A percentile compares a stretch with the other conserved stretches of the same genome.
Evolutionary conservation across 1,140 invertebrate species (phyloP).

Genomic region (Dreissena rostriformis): DNA sequence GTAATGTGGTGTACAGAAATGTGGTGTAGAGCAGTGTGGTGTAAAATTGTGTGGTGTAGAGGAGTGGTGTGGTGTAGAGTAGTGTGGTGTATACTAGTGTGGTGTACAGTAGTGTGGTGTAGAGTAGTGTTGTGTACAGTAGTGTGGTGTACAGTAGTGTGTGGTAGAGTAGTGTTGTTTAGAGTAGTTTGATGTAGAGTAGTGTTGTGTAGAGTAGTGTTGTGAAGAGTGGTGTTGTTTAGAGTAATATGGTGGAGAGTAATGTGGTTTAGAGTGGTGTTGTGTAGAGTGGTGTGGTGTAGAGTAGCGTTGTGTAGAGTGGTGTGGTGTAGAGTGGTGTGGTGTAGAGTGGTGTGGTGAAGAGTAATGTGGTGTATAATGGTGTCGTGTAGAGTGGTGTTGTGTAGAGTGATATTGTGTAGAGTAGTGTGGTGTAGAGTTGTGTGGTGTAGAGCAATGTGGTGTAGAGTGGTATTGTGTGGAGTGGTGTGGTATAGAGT

Average conservation of each 20-base stretch:
- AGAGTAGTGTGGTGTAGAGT: no score
- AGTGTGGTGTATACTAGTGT: slow-evolving; percentile 27
- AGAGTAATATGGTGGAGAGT: slow-evolving; percentile 1
- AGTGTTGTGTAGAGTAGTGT: slow-evolving; percentile 45
- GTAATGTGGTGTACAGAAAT: neutral
- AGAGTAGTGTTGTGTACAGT: slow-evolving; percentile 44
- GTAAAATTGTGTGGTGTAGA: slow-evolving; percentile 11
- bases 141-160: slow-evolving; percentile 35
- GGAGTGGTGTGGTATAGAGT: no score
- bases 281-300: slow-evolving; percentile 1
- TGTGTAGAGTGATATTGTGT: no score
- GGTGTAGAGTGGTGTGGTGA: neutral
- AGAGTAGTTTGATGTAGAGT: slow-evolving; percentile 52
- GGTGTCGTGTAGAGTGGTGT: neutral
- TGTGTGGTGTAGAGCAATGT: no score
- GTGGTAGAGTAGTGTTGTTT: slow-evolving; percentile 49
- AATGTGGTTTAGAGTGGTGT: neutral
- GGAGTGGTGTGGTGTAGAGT: slow-evolving; percentile 32
- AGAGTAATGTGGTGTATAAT: neutral
- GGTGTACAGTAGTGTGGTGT: slow-evolving; percentile 49
- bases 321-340: neutral
- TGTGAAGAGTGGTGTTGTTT: slow-evolving; percentile 29
- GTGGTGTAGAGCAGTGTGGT: neutral
- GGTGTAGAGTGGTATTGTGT: no score
- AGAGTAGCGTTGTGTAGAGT: neutral